These are phyloP conservation scores for Eupithecia insigniata DNA, from an alignment of 2,888 invertebrate genomes.

Conservation along the genomic window DNA sequence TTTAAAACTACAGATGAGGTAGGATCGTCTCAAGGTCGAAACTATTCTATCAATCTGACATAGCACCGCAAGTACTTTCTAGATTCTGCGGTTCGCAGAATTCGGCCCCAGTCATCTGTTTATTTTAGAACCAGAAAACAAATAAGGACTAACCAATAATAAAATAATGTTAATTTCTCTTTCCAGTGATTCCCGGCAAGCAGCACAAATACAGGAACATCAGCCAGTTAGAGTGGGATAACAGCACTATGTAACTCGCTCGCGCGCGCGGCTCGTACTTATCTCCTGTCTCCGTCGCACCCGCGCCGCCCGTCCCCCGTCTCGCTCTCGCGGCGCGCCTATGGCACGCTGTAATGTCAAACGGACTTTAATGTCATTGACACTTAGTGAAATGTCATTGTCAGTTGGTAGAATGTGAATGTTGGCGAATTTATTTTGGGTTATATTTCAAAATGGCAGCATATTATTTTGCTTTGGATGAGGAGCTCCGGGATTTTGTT, in stretches of 20 bases:
- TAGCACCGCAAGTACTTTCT: too few species aligned
- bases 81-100: too few species aligned
- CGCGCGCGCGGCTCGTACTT: slow-evolving; percentile 55
- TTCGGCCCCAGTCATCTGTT: not conserved
- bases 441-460: not conserved
- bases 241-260: slow-evolving; percentile 88
- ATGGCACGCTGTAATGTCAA: slow-evolving; percentile 33
- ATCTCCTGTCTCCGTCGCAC: slow-evolving; percentile 44
- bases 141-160: not conserved
- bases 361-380: slow-evolving; percentile 22
- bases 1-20: too few species aligned
- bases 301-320: slow-evolving; percentile 45
- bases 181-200: slow-evolving; percentile 77
- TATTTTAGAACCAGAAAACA: not conserved
- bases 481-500: not conserved
- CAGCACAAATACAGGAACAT: slow-evolving; percentile 88
- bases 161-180: not conserved
- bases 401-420: not conserved
- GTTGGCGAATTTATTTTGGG: not conserved
- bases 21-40: too few species aligned
- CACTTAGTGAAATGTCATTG: slow-evolving; percentile 10
- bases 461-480: not conserved
- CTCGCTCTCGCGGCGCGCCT: slow-evolving; percentile 45
- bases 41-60: too few species aligned
- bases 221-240: slow-evolving; percentile 91